Evolutionary conservation across 1,140 invertebrate genomes (phyloP).

Genomic region (Acromyrmex echinatior): DNA sequence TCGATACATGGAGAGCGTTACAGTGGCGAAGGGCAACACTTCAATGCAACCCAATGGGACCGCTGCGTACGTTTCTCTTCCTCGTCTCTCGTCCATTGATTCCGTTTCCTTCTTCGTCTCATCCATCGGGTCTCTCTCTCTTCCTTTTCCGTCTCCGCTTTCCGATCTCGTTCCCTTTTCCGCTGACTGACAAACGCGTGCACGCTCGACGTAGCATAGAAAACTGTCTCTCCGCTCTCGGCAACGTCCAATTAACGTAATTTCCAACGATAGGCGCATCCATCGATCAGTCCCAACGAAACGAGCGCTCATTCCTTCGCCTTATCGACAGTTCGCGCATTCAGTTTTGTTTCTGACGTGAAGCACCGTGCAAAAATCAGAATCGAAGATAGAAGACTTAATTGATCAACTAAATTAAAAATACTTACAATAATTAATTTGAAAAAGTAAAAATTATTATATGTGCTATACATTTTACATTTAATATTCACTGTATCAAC

Average conservation of each 20-base stretch:
- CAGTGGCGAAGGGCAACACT: constrained; percentile 73
- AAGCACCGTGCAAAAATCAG: constrained; percentile 19
- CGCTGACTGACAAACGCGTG: constrained; percentile 66
- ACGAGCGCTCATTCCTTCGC: constrained; percentile 53
- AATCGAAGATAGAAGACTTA: constrained; percentile 11
- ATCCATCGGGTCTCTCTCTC: constrained; percentile 28
- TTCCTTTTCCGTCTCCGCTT: neutral
- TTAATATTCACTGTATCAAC: neutral
- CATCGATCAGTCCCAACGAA: constrained; percentile 68
- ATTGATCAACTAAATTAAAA: constrained; percentile 11
- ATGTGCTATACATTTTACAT: neutral
- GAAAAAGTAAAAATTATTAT: neutral
- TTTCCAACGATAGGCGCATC: constrained; percentile 70
- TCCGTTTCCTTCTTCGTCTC: constrained; percentile 33
- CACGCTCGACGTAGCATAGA: constrained; percentile 73
- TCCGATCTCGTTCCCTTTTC: constrained; percentile 39
- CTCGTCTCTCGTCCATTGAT: constrained; percentile 39
- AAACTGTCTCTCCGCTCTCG: constrained; percentile 77
- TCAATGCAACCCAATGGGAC: constrained; percentile 74
- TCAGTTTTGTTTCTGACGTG: neutral
- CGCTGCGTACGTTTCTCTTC: constrained; percentile 45
- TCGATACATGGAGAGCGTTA: constrained; percentile 78
- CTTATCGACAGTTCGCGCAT: constrained; percentile 27
- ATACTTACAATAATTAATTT: neutral
- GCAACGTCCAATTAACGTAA: constrained; percentile 80